Percentiles rank a stretch among this genome's conserved stretches.
Conservation (phyloP, 2,888 invertebrate genomes). For the Pasiphila rectangulata region DNA sequence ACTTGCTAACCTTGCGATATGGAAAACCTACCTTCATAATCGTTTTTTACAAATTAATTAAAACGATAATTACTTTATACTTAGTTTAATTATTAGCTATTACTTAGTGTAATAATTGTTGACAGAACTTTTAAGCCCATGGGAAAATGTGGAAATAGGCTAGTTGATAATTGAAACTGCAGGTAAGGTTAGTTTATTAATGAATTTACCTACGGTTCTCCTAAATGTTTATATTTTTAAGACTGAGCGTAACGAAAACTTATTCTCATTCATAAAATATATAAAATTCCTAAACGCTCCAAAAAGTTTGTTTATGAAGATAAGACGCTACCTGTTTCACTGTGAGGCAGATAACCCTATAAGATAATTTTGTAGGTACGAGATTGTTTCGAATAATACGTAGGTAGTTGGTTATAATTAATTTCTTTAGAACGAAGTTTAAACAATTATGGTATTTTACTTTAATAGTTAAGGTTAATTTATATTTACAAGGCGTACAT, state of each 20-base stretch:
- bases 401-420: too few relatives aligned
- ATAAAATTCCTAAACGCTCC: too few relatives aligned
- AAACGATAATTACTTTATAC: neutral
- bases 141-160: slow-evolving; percentile 1
- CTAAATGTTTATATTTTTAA: too few relatives aligned
- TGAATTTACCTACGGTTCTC: too few relatives aligned
- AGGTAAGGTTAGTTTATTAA: too few relatives aligned
- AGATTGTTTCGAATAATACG: neutral
- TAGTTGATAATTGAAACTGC: neutral
- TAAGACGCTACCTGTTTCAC: slow-evolving; percentile 8
- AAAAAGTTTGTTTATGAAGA: slow-evolving; percentile 10
- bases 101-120: slow-evolving; percentile 1
- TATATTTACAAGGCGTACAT: too few relatives aligned
- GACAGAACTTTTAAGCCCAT: neutral
- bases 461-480: too few relatives aligned
- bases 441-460: too few relatives aligned
- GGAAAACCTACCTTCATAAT: neutral
- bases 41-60: slow-evolving; percentile 2
- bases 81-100: neutral
- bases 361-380: neutral
- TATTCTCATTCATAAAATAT: too few relatives aligned
- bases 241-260: too few relatives aligned
- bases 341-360: slow-evolving; percentile 6
- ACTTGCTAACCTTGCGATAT: slow-evolving; percentile 10
- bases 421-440: too few relatives aligned